These are phyloP conservation scores for Fistularia tabacaria DNA, from an alignment of 2,797 vertebrate genomes.

Conservation along the genomic window DNA sequence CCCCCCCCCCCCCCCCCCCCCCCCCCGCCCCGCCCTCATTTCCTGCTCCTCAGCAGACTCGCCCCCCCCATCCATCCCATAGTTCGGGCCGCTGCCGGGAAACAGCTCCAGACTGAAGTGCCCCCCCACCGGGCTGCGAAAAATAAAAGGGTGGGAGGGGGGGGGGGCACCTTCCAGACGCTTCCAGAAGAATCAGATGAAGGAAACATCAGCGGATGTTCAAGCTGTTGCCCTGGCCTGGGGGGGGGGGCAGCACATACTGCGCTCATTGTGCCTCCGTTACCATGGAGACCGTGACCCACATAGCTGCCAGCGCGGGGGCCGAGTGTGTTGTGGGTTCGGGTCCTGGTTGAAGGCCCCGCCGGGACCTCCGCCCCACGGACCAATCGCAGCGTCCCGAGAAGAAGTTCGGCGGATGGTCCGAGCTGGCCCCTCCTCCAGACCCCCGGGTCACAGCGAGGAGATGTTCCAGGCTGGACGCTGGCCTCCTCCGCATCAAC, in stretches of 20 bases:
- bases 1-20: conserved; percentile 26
- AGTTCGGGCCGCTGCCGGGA: conserved; percentile 58
- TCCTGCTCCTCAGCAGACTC: conserved; percentile 32
- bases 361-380: too few species aligned
- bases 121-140: conserved; percentile 60
- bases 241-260: too few species aligned
- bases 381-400: too few species aligned
- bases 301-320: conserved; percentile 12
- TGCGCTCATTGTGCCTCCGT: conserved; percentile 36
- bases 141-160: conserved; percentile 35
- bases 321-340: background rate
- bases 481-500: background rate
- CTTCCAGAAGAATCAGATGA: background rate
- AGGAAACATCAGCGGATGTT: conserved; percentile 8
- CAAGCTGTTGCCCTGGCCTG: too few species aligned
- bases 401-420: too few species aligned
- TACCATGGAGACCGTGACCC: conserved; percentile 49
- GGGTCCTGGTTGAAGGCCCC: too few species aligned
- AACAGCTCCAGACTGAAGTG: conserved; percentile 59
- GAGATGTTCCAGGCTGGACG: too few species aligned
- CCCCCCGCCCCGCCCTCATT: conserved; percentile 27
- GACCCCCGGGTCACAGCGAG: too few species aligned
- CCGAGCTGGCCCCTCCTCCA: too few species aligned
- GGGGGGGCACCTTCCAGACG: conserved; percentile 47
- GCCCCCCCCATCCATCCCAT: conserved; percentile 68